Percentiles rank a stretch among this genome's conserved stretches.
Conservation (phyloP, 1,140 invertebrate species). For the Ganaspis sp. region DNA sequence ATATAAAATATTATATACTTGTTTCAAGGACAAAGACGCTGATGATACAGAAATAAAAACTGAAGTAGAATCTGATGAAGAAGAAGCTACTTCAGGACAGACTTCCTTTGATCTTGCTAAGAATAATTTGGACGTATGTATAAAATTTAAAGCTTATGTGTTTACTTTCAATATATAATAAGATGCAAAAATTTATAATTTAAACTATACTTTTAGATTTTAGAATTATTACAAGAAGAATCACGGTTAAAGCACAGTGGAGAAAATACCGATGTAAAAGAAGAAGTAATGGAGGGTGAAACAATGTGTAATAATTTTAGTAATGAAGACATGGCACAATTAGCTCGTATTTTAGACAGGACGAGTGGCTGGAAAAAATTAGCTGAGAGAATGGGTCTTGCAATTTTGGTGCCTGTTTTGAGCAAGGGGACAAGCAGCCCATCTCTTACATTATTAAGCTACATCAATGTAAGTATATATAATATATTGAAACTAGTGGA, state of each 20-base stretch:
- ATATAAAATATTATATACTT: constrained; percentile 22
- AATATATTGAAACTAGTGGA: too few species aligned
- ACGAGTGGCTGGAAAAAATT: constrained; percentile 69
- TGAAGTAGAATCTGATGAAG: constrained; percentile 55
- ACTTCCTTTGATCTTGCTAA: constrained; percentile 67
- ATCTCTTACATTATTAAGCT: constrained; percentile 52
- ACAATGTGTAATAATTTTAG: constrained; percentile 42
- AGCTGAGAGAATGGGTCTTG: constrained; percentile 62
- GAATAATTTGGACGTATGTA: constrained; percentile 66
- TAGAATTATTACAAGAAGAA: constrained; percentile 26
- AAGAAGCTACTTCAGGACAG: constrained; percentile 50
- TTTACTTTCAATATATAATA: too few species aligned
- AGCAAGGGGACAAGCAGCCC: constrained; percentile 47
- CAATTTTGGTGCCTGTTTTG: constrained; percentile 59
- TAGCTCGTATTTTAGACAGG: constrained; percentile 64
- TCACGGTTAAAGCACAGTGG: not conserved
- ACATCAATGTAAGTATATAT: constrained; percentile 45
- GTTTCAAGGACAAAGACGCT: not conserved
- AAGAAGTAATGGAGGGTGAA: constrained; percentile 47
- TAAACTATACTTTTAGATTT: constrained; percentile 30
- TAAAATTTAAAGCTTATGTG: too few species aligned
- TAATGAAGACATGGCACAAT: constrained; percentile 50
- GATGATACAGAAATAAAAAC: constrained; percentile 44
- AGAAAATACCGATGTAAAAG: constrained; percentile 36
- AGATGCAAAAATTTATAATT: not conserved